These are phyloP conservation scores for Clarias batrachus DNA, from an alignment of 2,113 vertebrate genomes.

Conservation along the genomic window DNA sequence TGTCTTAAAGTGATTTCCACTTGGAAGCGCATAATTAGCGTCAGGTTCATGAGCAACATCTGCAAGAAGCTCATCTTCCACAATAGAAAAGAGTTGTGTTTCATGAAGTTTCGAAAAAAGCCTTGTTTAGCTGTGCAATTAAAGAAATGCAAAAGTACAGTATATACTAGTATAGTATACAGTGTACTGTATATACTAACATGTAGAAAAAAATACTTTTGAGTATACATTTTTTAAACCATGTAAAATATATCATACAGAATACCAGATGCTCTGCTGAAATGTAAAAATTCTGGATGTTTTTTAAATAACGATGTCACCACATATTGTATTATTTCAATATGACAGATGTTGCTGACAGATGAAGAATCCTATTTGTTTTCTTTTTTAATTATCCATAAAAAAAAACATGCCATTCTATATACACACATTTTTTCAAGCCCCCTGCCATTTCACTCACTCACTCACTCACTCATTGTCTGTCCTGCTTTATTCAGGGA, in stretches of 20 bases:
- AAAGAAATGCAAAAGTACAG: too few relatives aligned
- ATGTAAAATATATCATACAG: background rate
- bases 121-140: background rate
- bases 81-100: background rate
- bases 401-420: conserved; percentile 2
- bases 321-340: conserved; percentile 3
- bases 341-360: conserved; percentile 21
- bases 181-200: background rate
- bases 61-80: background rate
- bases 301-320: background rate
- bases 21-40: background rate
- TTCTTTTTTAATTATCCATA: background rate
- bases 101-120: background rate
- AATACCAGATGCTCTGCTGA: background rate
- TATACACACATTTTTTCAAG: background rate
- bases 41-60: background rate
- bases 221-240: too few relatives aligned
- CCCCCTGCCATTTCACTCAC: background rate
- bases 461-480: too few relatives aligned
- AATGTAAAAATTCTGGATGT: background rate
- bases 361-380: conserved; percentile 7
- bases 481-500: too few relatives aligned
- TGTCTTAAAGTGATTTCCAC: background rate
- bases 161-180: too few relatives aligned
- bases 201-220: background rate